Percentiles rank a stretch among this genome's conserved stretches.
Conservation (phyloP, 2,113 vertebrate genomes). For the Sclerurus mexicanus region DNA sequence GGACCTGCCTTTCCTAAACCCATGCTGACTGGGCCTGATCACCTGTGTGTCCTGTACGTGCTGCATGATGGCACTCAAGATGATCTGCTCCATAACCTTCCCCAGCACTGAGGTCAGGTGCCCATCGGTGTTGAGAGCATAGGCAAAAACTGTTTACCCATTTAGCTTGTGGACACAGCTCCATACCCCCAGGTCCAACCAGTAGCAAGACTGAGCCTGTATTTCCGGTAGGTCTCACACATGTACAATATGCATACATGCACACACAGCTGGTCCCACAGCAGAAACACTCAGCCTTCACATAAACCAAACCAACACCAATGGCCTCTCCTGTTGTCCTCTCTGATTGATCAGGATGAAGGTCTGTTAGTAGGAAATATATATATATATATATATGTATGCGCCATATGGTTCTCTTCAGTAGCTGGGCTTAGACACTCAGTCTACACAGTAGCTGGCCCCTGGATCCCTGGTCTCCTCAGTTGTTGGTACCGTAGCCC, state of each 20-base stretch:
- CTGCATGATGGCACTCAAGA: too few relatives aligned
- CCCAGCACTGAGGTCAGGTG: too few relatives aligned
- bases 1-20: too few relatives aligned
- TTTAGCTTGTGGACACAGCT: background rate
- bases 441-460: background rate
- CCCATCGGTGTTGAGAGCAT: too few relatives aligned
- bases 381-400: background rate
- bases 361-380: background rate
- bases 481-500: background rate
- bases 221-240: background rate
- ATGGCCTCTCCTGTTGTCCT: background rate
- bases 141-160: too few relatives aligned
- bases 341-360: background rate
- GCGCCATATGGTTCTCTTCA: background rate
- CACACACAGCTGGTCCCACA: background rate
- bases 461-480: background rate
- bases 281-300: background rate
- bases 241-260: background rate
- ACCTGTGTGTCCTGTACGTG: background rate
- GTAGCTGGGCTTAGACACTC: background rate
- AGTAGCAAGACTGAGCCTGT: background rate
- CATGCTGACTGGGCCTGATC: background rate
- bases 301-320: background rate
- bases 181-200: background rate
- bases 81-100: too few relatives aligned